Base-by-base conservation (phyloP, 2,113 vertebrate genomes). In the Fregata magnificens region DNA sequence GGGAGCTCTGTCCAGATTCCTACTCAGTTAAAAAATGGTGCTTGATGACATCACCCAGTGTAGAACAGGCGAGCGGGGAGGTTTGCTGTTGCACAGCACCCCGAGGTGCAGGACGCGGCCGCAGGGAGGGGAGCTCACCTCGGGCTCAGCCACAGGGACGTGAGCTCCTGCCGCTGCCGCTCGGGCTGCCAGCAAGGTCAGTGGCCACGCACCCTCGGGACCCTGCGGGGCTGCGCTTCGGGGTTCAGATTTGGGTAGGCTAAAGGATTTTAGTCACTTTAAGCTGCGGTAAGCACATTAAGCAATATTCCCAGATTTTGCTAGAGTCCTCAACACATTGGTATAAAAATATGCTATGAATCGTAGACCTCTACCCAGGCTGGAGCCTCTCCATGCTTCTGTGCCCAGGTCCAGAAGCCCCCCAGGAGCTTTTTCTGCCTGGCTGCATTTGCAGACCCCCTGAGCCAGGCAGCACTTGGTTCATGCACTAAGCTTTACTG, bases 151-250 rank as follows among this genome's bases (percentile, higher is more conserved):
- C 55, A 6, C n/a, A 7, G 40, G n/a, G 47, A 13, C 58, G 47
- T 3, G 20, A 42, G 42, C 49, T 62, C n/a, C 59, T 16, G 10
- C 24, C 25, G 36, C n/a, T 10, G 58, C 58, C 12, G 21, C 58
- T 24, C 1, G 1, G 62, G 49, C 21, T 82, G 18, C 83, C 58
- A 26, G 50, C 47, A 6, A 20, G n/a, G 17, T 2, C 56, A 6
- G 34, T 3, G 65, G 61, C 53, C 76, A 21, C 7, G 31, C 38
- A 18, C 24, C 11, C 0, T 1, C 0, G 4, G 40, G 73, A 22
- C 44, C 6, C 32, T 11, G 62, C 8, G 10, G 25, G 28, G 31
- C 72, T 42, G 18, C 5, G 19, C 76, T 49, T 3, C 1, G 7
- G 42, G 47, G 11, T 11, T n/a, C 59, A 58, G 5, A 29, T 40